phyloP scores from a whole-genome alignment of 2,888 invertebrate species.

The Hydroisotoma schaefferi region DNA sequence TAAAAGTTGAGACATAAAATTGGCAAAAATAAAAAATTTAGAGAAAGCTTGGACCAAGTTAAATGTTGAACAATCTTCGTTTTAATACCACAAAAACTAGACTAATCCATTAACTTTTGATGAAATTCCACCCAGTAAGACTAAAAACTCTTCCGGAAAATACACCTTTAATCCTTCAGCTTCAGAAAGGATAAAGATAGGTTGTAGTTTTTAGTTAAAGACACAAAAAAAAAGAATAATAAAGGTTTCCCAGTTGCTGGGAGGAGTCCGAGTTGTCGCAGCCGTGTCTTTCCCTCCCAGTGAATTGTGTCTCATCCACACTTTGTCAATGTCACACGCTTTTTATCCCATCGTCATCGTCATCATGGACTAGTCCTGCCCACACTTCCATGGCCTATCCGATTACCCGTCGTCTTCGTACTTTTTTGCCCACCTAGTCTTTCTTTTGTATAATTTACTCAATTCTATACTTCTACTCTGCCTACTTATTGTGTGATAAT shows the following conservation, averaged over 20 bases:
- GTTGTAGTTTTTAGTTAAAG: no score
- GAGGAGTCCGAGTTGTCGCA: slow-evolving; percentile 12
- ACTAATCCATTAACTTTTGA: neutral
- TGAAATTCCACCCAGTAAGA: neutral
- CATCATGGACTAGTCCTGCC: neutral
- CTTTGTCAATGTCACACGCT: slow-evolving; percentile 18
- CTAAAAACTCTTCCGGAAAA: neutral
- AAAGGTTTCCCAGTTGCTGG: no score
- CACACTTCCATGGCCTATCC: neutral
- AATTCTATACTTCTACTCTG: no score
- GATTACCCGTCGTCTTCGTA: no score
- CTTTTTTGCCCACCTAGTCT: no score
- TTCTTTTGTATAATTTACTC: no score
- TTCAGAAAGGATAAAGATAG: no score
- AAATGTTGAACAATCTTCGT: neutral
- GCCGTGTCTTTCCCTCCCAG: slow-evolving; percentile 17
- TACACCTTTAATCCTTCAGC: neutral
- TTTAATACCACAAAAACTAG: neutral
- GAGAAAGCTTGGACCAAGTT: no score
- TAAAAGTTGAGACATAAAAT: no score
- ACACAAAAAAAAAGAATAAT: slow-evolving; percentile 1
- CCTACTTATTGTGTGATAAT: no score
- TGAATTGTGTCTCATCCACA: slow-evolving; percentile 1
- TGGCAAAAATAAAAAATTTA: no score
- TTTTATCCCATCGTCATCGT: no score